These are phyloP conservation scores for Centroberyx gerrardi DNA, from an alignment of 2,797 vertebrate species.

Conservation along the genomic window DNA sequence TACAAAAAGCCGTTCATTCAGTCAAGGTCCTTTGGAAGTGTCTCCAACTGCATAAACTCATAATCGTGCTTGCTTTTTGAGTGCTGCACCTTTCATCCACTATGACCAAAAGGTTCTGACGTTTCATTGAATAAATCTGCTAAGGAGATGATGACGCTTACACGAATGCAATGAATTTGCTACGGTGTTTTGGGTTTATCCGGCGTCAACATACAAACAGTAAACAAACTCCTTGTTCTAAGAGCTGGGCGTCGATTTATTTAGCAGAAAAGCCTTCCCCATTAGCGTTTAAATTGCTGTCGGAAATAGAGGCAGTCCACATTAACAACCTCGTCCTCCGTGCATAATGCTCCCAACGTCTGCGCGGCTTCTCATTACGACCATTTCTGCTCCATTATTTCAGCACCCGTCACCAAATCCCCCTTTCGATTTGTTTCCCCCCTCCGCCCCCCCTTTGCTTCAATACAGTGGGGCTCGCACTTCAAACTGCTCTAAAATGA, in stretches of 20 bases:
- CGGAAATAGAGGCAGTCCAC: constrained; percentile 74
- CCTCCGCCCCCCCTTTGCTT: constrained; percentile 31
- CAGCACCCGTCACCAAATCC: constrained; percentile 70
- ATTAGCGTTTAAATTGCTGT: constrained; percentile 77
- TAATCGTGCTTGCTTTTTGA: neutral
- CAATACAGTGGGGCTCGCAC: constrained; percentile 65
- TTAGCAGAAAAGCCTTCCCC: constrained; percentile 69
- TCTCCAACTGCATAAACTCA: neutral
- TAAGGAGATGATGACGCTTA: constrained; percentile 22
- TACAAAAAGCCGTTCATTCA: too few relatives aligned
- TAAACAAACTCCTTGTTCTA: constrained; percentile 74
- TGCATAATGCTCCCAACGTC: constrained; percentile 65
- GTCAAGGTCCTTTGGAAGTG: neutral
- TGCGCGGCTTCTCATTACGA: constrained; percentile 73
- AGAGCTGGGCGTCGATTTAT: constrained; percentile 71
- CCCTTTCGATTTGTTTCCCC: constrained; percentile 24
- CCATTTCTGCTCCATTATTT: constrained; percentile 79
- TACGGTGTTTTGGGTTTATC: constrained; percentile 31
- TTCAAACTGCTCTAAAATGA: constrained; percentile 78
- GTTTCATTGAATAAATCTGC: constrained; percentile 13
- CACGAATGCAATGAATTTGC: constrained; percentile 33
- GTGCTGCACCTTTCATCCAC: constrained; percentile 1
- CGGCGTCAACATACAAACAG: constrained; percentile 41
- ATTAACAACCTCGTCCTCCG: constrained; percentile 70
- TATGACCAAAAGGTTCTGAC: neutral